Conservation (phyloP, 2,113 vertebrate genomes). For the Lycaon pictus region DNA sequence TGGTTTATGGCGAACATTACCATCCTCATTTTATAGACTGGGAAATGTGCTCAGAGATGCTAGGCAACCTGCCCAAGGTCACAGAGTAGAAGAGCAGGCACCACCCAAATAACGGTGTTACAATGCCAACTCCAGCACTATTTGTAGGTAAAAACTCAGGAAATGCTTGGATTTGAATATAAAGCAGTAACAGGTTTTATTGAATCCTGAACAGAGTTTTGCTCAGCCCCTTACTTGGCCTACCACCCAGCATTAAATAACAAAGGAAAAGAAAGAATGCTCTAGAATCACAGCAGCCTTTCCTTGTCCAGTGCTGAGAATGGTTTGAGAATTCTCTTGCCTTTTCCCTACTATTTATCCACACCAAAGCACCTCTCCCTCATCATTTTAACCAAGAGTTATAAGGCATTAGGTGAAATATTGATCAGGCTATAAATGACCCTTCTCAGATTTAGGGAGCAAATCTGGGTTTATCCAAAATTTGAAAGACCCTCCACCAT, state of each 20-base stretch:
- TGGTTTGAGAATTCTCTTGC: not conserved
- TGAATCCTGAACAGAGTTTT: not conserved
- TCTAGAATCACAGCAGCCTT: not conserved
- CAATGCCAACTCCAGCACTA: not conserved
- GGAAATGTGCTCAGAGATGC: not conserved
- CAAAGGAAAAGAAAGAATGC: not conserved
- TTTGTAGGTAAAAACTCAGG: slow-evolving; percentile 30
- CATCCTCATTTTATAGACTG: not conserved
- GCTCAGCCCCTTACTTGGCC: not conserved
- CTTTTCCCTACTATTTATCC: not conserved
- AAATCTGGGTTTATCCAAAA: not conserved
- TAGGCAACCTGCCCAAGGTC: not conserved
- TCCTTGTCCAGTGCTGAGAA: not conserved
- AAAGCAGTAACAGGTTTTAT: not conserved
- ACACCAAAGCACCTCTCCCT: not conserved
- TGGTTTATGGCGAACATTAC: not conserved
- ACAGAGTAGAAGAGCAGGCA: not conserved
- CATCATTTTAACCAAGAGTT: not conserved
- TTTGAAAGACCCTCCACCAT: not conserved
- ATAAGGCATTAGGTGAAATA: not conserved
- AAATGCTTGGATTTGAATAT: not conserved
- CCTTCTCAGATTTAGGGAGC: not conserved
- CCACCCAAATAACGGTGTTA: not conserved
- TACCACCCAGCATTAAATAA: not conserved
- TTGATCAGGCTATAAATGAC: not conserved